phyloP scores from a whole-genome alignment of 2,888 invertebrate genomes.

The Therioaphis trifolii region DNA sequence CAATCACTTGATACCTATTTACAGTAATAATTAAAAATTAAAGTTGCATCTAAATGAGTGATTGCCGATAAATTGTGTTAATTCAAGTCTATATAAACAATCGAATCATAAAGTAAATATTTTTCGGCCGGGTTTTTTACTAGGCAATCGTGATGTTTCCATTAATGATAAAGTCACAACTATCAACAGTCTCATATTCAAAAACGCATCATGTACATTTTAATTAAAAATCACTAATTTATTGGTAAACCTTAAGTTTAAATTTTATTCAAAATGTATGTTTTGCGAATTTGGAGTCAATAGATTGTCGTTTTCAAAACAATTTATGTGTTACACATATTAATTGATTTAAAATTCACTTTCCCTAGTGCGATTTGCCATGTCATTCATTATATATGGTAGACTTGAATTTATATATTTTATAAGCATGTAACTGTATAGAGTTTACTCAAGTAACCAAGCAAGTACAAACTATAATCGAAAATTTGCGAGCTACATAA shows the following conservation, averaged over 20 bases:
- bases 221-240: not conserved
- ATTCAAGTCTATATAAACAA: not conserved
- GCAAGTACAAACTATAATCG: not conserved
- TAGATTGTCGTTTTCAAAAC: not conserved
- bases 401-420: too few relatives aligned
- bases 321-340: not conserved
- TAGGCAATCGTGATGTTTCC: not conserved
- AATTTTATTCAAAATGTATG: not conserved
- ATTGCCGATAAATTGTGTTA: too few relatives aligned
- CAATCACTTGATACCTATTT: not conserved
- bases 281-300: not conserved
- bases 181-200: not conserved
- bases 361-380: not conserved
- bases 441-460: not conserved
- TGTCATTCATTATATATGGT: not conserved
- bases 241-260: not conserved
- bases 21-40: conserved; percentile 11
- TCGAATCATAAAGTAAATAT: not conserved
- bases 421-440: not conserved
- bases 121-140: not conserved
- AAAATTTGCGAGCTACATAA: not conserved
- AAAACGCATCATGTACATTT: not conserved
- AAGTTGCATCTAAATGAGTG: not conserved
- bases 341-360: not conserved
- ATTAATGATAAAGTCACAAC: not conserved